Conservation (phyloP, 2,888 invertebrate genomes). For the Gasteruption jaculator region DNA sequence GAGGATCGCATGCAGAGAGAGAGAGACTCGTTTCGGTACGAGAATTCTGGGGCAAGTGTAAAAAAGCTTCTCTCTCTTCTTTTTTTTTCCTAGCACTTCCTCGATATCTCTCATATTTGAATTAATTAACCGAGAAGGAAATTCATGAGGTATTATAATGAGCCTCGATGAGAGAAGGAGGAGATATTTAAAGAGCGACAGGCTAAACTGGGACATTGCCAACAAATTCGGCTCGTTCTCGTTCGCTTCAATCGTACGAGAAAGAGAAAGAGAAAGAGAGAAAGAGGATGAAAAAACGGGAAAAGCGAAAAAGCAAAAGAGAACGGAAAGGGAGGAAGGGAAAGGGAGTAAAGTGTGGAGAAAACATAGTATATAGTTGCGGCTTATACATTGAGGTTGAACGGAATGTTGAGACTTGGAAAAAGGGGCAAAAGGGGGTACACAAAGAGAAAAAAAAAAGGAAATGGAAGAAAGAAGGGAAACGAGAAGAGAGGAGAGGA, state of each 20-base stretch:
- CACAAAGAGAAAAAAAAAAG: conserved; percentile 4
- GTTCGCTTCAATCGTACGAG: background rate
- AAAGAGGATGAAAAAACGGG: background rate
- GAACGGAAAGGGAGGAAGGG: conserved; percentile 10
- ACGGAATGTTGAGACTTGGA: no score
- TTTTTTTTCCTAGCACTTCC: no score
- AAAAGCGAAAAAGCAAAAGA: background rate
- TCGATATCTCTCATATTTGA: no score
- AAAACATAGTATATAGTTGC: no score
- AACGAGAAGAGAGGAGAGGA: conserved; percentile 20
- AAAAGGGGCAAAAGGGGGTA: conserved; percentile 4
- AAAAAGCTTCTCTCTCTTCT: no score
- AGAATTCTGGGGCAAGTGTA: no score
- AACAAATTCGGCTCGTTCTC: conserved; percentile 41
- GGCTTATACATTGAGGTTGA: no score
- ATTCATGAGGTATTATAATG: no score
- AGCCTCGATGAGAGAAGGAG: conserved; percentile 1
- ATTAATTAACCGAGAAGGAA: no score
- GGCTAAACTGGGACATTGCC: conserved; percentile 45
- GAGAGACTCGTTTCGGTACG: no score
- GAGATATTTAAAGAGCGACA: conserved; percentile 34
- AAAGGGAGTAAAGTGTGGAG: conserved; percentile 2
- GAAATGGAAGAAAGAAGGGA: conserved; percentile 12
- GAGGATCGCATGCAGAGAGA: no score
- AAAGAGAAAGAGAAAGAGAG: background rate